Conservation (phyloP, 2,797 vertebrate genomes). For the Myotis pilosus region DNA sequence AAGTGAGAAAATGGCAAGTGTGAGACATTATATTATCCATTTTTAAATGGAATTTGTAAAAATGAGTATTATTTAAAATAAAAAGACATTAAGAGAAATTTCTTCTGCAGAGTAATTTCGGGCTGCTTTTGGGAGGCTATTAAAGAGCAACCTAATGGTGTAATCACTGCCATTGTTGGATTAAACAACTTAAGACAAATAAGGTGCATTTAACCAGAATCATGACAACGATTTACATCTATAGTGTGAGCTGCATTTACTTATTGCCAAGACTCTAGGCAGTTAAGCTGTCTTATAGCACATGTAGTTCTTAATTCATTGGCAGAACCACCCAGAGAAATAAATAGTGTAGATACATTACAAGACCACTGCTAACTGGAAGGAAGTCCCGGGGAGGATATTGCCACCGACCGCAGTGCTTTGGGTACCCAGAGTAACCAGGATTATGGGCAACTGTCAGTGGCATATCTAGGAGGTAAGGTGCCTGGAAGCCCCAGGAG, state of each 20-base stretch:
- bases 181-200: background rate
- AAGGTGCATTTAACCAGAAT: background rate
- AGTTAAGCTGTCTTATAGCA: background rate
- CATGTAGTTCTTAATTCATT: background rate
- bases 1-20: background rate
- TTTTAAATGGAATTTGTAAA: constrained; percentile 18
- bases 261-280: background rate
- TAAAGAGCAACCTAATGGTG: background rate
- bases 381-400: background rate
- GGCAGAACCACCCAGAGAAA: background rate
- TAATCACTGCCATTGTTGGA: background rate
- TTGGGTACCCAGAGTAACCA: background rate
- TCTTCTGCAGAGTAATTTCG: constrained; percentile 19
- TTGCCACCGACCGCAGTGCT: background rate
- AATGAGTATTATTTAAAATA: background rate
- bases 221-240: background rate
- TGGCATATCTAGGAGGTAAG: background rate
- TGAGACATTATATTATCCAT: background rate
- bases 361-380: background rate
- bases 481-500: background rate
- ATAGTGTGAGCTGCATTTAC: background rate
- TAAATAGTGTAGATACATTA: background rate
- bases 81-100: constrained; percentile 12
- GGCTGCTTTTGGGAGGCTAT: background rate
- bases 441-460: background rate